Base-by-base conservation (phyloP, 2,113 vertebrate species). In the Vimba vimba region DNA sequence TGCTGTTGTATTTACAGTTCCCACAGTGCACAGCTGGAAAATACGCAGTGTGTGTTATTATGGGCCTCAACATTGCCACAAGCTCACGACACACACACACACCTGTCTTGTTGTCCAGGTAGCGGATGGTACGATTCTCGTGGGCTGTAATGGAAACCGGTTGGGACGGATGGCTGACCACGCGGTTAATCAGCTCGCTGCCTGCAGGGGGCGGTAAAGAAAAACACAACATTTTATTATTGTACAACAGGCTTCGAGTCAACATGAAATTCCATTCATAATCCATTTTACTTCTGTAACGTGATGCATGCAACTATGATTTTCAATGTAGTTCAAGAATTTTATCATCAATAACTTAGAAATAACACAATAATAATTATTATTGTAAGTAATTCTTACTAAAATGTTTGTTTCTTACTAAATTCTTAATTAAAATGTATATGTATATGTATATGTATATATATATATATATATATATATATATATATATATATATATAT, bases 91-190 rank as follows among this genome's bases (percentile, higher is more conserved):
- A 80, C 9, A 74, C n/a, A 74, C n/a, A 86, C 82, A 69, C 77
- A 97, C 97, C 97, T 86, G 96, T 96, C 82, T 96, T 95, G 92
- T 97, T 97, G 93, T 98, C 97, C 10, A 97, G 92, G 92, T 96
- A 97, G 71, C 96, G 95, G 91, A 98, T 97, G 91, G 95, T 95
- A 82, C 96, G 96, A 90, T 97, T 97, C 1, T 98, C 97, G 0
- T 97, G 96, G 60, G 97, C 97, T 0, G 97, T 97, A 90, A 98
- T 94, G 73, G 96, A 96, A 88, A 98, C 84, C 0, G 96, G 89
- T 93, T 97, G 95, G 27, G 89, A 94, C 0, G 97, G 97, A 87
- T 98, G 97, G 79, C 96, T 96, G 91, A 96, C 96, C 73, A 97
- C 96, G 30, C 96, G 94, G 93, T 98, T 97, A 85, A 98, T 95